Conservation (phyloP, 2,113 vertebrate species). For the Lepus europaeus region DNA sequence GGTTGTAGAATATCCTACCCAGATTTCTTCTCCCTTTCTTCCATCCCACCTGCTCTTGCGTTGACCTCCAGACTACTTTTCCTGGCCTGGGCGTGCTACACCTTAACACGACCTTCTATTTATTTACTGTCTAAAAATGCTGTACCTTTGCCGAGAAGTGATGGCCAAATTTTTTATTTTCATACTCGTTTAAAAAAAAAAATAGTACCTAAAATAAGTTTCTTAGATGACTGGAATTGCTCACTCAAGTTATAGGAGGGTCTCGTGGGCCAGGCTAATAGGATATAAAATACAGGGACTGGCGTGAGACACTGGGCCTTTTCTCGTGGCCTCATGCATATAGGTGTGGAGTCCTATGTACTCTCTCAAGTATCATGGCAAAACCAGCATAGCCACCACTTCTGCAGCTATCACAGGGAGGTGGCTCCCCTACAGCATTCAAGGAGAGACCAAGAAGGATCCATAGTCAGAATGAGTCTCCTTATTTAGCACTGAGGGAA, state of each 20-base stretch:
- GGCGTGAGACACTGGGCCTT: not conserved
- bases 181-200: constrained; percentile 40
- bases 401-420: constrained; percentile 41
- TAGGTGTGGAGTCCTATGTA: not conserved
- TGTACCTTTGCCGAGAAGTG: constrained; percentile 50
- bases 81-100: not conserved
- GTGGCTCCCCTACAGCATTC: not conserved
- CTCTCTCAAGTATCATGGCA: constrained; percentile 36
- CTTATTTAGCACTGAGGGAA: constrained; percentile 70
- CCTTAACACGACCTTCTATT: constrained; percentile 62
- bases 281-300: not conserved
- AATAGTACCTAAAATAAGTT: constrained; percentile 31
- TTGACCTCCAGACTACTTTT: constrained; percentile 24
- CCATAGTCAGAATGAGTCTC: constrained; percentile 57
- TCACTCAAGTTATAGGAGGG: constrained; percentile 22
- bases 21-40: not conserved
- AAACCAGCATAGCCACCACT: not conserved
- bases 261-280: not conserved
- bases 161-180: constrained; percentile 49
- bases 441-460: constrained; percentile 45
- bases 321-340: not conserved
- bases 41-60: not conserved
- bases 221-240: constrained; percentile 31
- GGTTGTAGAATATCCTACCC: not conserved
- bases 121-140: constrained; percentile 70